A percentile compares a stretch with the other conserved stretches of the same genome.
These are phyloP conservation scores for Pseudolaguvia tuberculata DNA, from an alignment of 2,113 vertebrate species.

Conservation along the genomic window DNA sequence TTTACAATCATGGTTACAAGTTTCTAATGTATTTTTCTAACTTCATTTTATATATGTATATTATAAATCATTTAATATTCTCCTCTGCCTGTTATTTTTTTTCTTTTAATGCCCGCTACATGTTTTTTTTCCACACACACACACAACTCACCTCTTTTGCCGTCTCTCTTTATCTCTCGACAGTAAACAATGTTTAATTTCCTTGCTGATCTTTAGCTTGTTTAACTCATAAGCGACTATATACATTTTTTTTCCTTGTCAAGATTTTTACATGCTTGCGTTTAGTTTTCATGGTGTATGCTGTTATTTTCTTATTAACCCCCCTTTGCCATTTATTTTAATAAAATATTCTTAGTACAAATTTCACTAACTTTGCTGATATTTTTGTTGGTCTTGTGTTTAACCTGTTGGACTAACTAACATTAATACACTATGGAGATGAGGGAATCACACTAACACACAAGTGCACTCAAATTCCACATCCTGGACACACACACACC, in stretches of 20 bases:
- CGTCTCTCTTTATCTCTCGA: conserved; percentile 59
- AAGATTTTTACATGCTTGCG: conserved; percentile 83
- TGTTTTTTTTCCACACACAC: conserved; percentile 29
- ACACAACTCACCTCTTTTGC: conserved; percentile 37
- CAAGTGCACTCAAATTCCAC: conserved; percentile 14
- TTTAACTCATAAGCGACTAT: conserved; percentile 80
- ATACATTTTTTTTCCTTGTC: conserved; percentile 73
- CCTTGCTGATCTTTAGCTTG: conserved; percentile 73
- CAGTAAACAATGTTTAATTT: conserved; percentile 68
- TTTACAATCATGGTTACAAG: conserved; percentile 83
- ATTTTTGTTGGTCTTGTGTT: conserved; percentile 75
- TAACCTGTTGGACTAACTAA: conserved; percentile 79
- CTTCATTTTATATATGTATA: conserved; percentile 84
- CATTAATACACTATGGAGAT: conserved; percentile 65
- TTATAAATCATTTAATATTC: conserved; percentile 62
- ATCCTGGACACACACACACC: conserved; percentile 6
- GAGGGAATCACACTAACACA: conserved; percentile 39
- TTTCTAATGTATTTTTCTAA: conserved; percentile 87
- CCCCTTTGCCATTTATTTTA: conserved; percentile 78
- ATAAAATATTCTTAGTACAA: conserved; percentile 85
- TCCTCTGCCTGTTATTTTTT: conserved; percentile 59
- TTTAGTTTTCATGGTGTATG: conserved; percentile 83
- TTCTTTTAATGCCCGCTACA: conserved; percentile 64
- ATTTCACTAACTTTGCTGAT: conserved; percentile 84
- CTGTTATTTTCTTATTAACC: conserved; percentile 81